Evolutionary conservation across 1,140 invertebrate species (phyloP).

Genomic region (Bathynomus jamesi): DNA sequence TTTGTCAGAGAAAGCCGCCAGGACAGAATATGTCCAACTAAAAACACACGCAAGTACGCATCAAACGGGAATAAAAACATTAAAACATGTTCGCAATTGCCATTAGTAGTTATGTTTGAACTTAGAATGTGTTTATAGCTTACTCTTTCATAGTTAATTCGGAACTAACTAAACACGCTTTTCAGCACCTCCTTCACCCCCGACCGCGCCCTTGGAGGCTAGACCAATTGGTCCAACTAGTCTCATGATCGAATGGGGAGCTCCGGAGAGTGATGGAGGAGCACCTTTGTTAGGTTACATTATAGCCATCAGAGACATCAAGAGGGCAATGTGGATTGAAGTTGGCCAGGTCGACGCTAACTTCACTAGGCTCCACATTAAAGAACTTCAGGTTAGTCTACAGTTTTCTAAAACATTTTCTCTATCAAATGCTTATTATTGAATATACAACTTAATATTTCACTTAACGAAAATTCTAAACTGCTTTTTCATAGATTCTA

Average conservation of each 20-base stretch:
- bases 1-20: constrained; percentile 62
- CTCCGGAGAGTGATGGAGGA: constrained; percentile 86
- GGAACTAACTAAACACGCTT: too few species aligned
- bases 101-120: too few species aligned
- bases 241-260: constrained; percentile 83
- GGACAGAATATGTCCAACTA: constrained; percentile 67
- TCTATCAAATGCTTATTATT: too few species aligned
- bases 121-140: too few species aligned
- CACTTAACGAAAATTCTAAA: too few species aligned
- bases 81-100: too few species aligned
- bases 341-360: constrained; percentile 75
- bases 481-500: too few species aligned
- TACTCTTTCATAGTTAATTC: too few species aligned
- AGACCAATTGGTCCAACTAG: constrained; percentile 70
- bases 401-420: too few species aligned
- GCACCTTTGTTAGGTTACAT: constrained; percentile 83
- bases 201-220: constrained; percentile 79
- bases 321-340: constrained; percentile 94
- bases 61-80: too few species aligned
- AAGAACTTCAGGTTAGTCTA: constrained; percentile 65
- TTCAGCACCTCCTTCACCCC: constrained; percentile 75
- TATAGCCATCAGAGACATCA: constrained; percentile 81
- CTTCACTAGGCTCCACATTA: constrained; percentile 69
- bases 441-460: too few species aligned
- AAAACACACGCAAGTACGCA: constrained; percentile 86